These are phyloP conservation scores for Gorsachius goisagi DNA, from an alignment of 2,113 vertebrate genomes.

Conservation along the genomic window DNA sequence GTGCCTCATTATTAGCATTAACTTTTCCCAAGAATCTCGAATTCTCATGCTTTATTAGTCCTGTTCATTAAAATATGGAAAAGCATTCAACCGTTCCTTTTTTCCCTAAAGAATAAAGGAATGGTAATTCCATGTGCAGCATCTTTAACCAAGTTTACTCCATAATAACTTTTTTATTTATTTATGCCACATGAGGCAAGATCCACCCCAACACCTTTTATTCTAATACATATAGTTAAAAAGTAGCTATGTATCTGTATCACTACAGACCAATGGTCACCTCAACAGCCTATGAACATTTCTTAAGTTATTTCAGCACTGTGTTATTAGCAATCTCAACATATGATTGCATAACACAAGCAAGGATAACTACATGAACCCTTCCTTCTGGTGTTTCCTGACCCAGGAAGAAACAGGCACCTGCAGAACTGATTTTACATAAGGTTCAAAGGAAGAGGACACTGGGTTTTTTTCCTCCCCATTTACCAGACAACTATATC, in stretches of 20 bases:
- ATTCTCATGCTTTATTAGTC: background rate
- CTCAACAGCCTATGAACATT: background rate
- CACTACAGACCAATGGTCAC: background rate
- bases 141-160: background rate
- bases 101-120: background rate
- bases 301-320: background rate
- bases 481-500: background rate
- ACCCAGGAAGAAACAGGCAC: background rate
- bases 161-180: background rate
- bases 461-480: background rate
- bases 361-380: rapidly evolving
- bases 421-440: background rate
- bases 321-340: background rate
- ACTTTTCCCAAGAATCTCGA: background rate
- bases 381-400: background rate
- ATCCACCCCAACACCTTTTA: background rate
- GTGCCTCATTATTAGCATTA: background rate
- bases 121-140: background rate
- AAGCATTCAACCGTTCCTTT: background rate
- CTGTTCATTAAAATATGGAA: background rate
- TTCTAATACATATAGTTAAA: background rate
- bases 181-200: background rate
- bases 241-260: background rate
- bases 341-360: background rate
- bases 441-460: background rate